Conservation (phyloP, 2,797 vertebrate genomes). For the Mormyrops attenuatus region DNA sequence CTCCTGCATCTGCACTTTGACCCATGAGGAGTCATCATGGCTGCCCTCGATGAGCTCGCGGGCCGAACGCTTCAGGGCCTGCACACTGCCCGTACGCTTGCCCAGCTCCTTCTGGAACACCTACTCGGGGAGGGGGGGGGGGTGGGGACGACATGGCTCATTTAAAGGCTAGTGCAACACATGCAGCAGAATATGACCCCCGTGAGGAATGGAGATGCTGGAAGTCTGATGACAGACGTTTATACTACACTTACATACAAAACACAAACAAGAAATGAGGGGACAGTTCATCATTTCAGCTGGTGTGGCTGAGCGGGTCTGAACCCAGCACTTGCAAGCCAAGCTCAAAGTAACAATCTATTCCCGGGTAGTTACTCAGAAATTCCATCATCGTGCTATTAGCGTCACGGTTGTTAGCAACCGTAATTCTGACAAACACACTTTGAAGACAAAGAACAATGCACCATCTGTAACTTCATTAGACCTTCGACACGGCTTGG, state of each 20-base stretch:
- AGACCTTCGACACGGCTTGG: not conserved
- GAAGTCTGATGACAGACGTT: not conserved
- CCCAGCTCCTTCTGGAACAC: slow-evolving; percentile 96
- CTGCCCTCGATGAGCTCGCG: slow-evolving; percentile 85
- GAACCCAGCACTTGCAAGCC: not conserved
- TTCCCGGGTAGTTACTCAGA: slow-evolving; percentile 20
- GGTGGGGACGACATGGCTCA: not conserved
- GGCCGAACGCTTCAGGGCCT: slow-evolving; percentile 90
- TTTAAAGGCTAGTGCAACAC: not conserved
- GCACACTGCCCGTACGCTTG: slow-evolving; percentile 86
- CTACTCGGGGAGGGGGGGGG: slow-evolving; percentile 48
- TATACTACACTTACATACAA: not conserved
- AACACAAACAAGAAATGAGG: not conserved
- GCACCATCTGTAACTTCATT: slow-evolving; percentile 14
- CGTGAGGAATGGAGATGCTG: not conserved
- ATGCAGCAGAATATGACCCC: not conserved
- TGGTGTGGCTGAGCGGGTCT: not conserved
- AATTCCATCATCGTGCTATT: slow-evolving; percentile 19
- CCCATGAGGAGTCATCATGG: slow-evolving; percentile 91
- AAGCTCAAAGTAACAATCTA: not conserved
- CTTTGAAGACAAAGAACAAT: slow-evolving; percentile 7
- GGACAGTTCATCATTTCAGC: not conserved
- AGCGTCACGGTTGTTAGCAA: slow-evolving; percentile 29
- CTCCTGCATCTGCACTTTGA: slow-evolving; percentile 97
- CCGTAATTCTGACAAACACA: slow-evolving; percentile 29